Percentiles rank a stretch among this genome's conserved stretches.
Evolutionary conservation across 2,113 vertebrate genomes (phyloP).

Genomic region (Clinocottus analis): DNA sequence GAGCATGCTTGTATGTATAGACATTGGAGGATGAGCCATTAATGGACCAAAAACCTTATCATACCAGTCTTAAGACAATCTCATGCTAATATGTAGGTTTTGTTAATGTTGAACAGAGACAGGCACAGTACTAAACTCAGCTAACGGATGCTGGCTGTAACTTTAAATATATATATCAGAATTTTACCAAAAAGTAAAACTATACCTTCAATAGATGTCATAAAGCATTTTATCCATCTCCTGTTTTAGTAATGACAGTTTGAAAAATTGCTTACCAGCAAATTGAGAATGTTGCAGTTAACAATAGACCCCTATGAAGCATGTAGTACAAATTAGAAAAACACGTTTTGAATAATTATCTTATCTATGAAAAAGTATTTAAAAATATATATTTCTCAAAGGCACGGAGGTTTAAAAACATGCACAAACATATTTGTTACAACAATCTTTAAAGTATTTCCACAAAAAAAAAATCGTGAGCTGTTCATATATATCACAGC

Average conservation of each 20-base stretch:
- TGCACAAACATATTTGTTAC: not conserved
- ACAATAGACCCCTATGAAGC: not conserved
- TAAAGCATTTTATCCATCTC: not conserved
- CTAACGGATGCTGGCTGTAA: not conserved
- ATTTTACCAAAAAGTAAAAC: not conserved
- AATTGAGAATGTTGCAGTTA: not conserved
- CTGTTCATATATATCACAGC: slow-evolving; percentile 21
- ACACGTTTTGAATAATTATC: not conserved
- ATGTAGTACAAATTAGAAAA: not conserved
- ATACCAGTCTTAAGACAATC: not conserved
- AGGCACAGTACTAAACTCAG: not conserved
- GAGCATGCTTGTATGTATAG: not conserved
- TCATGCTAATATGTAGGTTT: not conserved
- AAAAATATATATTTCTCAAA: not conserved
- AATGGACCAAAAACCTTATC: not conserved
- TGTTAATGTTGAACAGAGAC: not conserved
- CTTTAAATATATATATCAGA: not conserved
- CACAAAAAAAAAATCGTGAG: not conserved
- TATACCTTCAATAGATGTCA: not conserved
- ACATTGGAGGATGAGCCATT: not conserved
- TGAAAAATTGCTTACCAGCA: not conserved
- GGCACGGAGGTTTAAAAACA: not conserved
- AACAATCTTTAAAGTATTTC: slow-evolving; percentile 1
- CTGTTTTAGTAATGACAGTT: not conserved
- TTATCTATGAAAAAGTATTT: not conserved